Percentiles rank a stretch among this genome's conserved stretches.
phyloP scores from a whole-genome alignment of 1,140 invertebrate genomes.

The Pachypeltis micranthus region DNA sequence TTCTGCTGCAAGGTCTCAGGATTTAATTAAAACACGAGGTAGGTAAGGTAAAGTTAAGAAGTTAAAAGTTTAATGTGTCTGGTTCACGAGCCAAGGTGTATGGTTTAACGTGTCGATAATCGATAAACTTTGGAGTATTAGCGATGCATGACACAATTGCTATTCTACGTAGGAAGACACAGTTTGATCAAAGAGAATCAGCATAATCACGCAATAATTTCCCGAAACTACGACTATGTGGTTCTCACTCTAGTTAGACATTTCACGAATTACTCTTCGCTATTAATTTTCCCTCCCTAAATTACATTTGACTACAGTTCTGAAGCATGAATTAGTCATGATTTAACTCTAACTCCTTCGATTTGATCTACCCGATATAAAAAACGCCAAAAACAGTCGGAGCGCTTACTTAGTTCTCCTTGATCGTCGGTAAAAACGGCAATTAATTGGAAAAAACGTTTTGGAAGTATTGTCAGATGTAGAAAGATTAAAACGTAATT shows the following conservation, averaged over 20 bases:
- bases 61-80: neutral
- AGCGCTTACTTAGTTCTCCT: neutral
- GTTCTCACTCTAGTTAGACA: neutral
- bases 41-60: neutral
- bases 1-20: neutral
- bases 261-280: neutral
- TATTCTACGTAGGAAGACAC: neutral
- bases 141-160: neutral
- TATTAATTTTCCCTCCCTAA: neutral
- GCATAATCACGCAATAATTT: neutral
- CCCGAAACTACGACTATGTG: neutral
- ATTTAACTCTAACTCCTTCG: neutral
- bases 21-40: neutral
- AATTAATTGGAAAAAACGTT: neutral
- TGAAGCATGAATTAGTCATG: neutral
- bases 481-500: neutral
- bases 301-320: neutral
- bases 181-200: constrained; percentile 3
- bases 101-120: neutral
- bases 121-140: neutral
- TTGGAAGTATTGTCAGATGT: neutral
- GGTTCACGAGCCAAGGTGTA: no score
- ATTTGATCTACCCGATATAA: no score
- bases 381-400: no score
- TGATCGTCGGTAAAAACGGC: neutral